phyloP scores from a whole-genome alignment of 2,113 vertebrate genomes.

The Bubo scandiacus region DNA sequence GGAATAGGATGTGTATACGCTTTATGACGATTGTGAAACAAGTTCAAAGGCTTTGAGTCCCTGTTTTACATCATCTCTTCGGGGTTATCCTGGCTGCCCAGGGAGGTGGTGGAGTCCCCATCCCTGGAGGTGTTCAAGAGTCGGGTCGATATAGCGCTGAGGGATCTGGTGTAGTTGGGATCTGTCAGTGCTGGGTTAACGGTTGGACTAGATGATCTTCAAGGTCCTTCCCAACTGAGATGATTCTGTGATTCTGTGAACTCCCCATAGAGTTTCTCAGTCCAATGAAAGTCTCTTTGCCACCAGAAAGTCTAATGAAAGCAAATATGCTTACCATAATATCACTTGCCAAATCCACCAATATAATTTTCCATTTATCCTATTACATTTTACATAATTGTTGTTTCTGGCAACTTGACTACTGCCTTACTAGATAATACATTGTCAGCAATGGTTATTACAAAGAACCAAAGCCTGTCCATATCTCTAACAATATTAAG shows the following conservation, averaged over 20 bases:
- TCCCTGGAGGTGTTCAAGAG: too few relatives aligned
- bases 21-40: background rate
- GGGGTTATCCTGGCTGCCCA: background rate
- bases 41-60: background rate
- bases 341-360: background rate
- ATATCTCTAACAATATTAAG: rapidly evolving
- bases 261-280: background rate
- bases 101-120: too few relatives aligned
- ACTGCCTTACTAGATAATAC: background rate
- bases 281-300: background rate
- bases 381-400: rapidly evolving
- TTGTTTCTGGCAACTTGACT: background rate
- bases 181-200: too few relatives aligned
- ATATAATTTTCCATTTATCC: background rate
- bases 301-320: background rate
- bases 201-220: too few relatives aligned
- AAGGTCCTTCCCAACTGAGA: too few relatives aligned
- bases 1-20: rapidly evolving
- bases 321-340: background rate
- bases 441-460: background rate
- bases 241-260: background rate
- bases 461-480: background rate
- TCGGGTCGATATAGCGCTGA: too few relatives aligned
- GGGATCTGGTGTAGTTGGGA: too few relatives aligned
- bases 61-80: background rate